Conservation (phyloP, 2,797 vertebrate genomes). For the Epinephelus coioides region DNA sequence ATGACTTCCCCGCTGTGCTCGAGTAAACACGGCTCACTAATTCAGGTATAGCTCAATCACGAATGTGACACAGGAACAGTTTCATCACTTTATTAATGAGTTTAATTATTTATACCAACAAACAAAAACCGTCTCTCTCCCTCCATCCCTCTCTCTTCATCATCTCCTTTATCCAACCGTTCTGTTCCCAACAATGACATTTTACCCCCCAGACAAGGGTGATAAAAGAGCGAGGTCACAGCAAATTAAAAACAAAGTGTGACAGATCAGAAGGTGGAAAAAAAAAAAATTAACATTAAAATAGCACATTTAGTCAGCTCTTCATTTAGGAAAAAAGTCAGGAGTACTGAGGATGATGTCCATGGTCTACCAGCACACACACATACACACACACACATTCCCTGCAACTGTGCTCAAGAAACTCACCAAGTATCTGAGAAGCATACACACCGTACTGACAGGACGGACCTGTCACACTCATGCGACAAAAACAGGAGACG, state of each 20-base stretch:
- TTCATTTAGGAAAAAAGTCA: constrained; percentile 67
- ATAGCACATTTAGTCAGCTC: constrained; percentile 70
- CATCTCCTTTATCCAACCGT: constrained; percentile 79
- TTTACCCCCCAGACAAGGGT: constrained; percentile 57
- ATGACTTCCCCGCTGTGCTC: background rate
- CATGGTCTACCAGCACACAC: constrained; percentile 55
- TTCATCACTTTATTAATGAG: constrained; percentile 92
- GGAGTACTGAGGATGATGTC: constrained; percentile 67
- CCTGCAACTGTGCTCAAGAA: constrained; percentile 63
- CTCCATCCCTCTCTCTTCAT: constrained; percentile 80
- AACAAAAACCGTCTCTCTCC: constrained; percentile 88
- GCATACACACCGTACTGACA: constrained; percentile 51
- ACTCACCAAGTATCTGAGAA: constrained; percentile 50
- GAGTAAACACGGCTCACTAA: constrained; percentile 20
- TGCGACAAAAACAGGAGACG: constrained; percentile 55
- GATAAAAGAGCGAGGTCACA: constrained; percentile 72
- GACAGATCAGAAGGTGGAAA: constrained; percentile 49
- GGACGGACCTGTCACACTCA: constrained; percentile 51
- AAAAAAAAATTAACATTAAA: constrained; percentile 61
- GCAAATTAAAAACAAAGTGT: constrained; percentile 72
- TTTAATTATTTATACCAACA: constrained; percentile 92
- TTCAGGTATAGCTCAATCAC: constrained; percentile 41
- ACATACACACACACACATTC: constrained; percentile 61
- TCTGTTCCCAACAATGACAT: constrained; percentile 66
- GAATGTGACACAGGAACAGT: constrained; percentile 71